Percentiles rank a stretch among this genome's conserved stretches.
Conservation (phyloP, 2,888 invertebrate species). For the Parelbella ahira region DNA sequence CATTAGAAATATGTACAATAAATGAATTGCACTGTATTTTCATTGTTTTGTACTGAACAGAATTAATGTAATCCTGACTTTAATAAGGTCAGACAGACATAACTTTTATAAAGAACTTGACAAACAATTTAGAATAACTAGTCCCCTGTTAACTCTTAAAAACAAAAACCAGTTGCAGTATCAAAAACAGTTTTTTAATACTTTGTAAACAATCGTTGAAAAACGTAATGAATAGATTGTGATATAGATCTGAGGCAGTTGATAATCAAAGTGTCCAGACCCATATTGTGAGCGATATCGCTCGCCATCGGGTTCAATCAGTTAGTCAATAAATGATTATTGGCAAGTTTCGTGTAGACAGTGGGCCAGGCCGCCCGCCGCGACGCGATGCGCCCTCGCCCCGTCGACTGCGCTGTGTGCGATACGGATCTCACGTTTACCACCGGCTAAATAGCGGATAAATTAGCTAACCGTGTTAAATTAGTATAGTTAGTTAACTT, state of each 20-base stretch:
- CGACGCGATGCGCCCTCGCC: slow-evolving; percentile 56
- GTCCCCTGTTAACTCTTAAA: too few species aligned
- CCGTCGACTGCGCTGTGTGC: slow-evolving; percentile 57
- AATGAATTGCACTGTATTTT: too few species aligned
- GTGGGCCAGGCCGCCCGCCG: slow-evolving; percentile 54
- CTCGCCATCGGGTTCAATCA: slow-evolving; percentile 19
- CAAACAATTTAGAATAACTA: too few species aligned
- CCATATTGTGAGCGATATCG: slow-evolving; percentile 9
- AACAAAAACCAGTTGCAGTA: too few species aligned
- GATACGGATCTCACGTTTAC: slow-evolving; percentile 77
- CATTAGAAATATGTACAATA: slow-evolving; percentile 4
- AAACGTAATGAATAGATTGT: background rate
- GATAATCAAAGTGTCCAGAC: slow-evolving; percentile 1
- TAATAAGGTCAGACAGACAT: too few species aligned
- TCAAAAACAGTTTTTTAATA: too few species aligned
- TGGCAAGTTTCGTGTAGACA: slow-evolving; percentile 37
- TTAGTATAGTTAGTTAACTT: slow-evolving; percentile 48
- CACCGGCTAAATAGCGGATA: slow-evolving; percentile 70
- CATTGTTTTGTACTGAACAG: too few species aligned
- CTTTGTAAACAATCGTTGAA: too few species aligned
- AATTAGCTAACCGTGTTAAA: slow-evolving; percentile 71
- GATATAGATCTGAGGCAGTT: background rate
- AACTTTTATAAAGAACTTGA: too few species aligned
- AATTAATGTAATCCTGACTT: too few species aligned
- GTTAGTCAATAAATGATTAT: slow-evolving; percentile 36